Conservation (phyloP, 2,797 vertebrate genomes). For the Heterohyrax brucei region DNA sequence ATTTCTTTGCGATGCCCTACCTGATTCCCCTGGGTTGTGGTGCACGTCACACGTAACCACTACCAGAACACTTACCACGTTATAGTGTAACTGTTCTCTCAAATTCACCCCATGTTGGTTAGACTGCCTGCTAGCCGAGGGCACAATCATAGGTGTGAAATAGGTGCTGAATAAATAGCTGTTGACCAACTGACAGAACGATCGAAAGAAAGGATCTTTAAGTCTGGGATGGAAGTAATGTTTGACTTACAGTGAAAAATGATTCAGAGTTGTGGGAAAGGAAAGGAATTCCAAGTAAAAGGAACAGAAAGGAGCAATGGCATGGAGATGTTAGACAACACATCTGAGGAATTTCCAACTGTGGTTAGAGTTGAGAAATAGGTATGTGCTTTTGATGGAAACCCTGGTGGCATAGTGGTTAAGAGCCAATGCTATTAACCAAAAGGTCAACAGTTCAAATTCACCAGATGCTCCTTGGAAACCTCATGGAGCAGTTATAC, state of each 20-base stretch:
- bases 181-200: not conserved
- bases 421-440: too few species aligned
- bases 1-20: too few species aligned
- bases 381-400: not conserved
- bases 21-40: not conserved
- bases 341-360: not conserved
- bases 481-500: too few species aligned
- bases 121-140: not conserved
- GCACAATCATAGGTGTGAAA: not conserved
- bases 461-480: too few species aligned
- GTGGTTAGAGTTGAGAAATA: not conserved
- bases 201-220: not conserved
- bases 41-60: too few species aligned
- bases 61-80: not conserved
- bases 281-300: not conserved
- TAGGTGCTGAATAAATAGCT: not conserved
- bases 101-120: not conserved
- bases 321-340: not conserved
- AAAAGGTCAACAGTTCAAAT: too few species aligned
- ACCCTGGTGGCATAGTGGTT: too few species aligned
- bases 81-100: not conserved
- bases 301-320: rapidly evolving
- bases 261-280: not conserved
- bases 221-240: not conserved
- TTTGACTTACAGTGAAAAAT: not conserved